These are phyloP conservation scores for Catotricha subobsoleta DNA, from an alignment of 2,888 invertebrate genomes.

Conservation along the genomic window DNA sequence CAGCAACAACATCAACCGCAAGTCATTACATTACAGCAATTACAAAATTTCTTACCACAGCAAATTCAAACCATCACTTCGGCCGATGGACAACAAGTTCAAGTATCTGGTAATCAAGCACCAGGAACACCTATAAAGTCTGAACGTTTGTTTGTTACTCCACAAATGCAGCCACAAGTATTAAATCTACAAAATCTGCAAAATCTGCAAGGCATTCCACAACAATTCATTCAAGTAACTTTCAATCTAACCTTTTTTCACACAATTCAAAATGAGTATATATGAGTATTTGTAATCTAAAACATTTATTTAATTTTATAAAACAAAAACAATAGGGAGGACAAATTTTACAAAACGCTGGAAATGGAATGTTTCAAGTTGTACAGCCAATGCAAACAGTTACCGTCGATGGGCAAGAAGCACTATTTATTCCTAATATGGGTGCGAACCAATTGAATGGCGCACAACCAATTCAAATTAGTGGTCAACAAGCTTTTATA, in stretches of 20 bases:
- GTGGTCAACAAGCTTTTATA: slow-evolving; percentile 35
- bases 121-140: slow-evolving; percentile 15
- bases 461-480: slow-evolving; percentile 39
- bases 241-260: neutral
- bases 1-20: slow-evolving; percentile 10
- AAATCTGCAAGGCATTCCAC: slow-evolving; percentile 16
- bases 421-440: slow-evolving; percentile 73
- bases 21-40: slow-evolving; percentile 15
- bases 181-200: slow-evolving; percentile 15
- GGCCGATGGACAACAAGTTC: slow-evolving; percentile 9
- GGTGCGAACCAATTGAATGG: slow-evolving; percentile 14
- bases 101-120: slow-evolving; percentile 10
- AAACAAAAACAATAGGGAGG: slow-evolving; percentile 12
- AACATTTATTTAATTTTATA: neutral
- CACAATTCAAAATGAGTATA: neutral
- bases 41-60: slow-evolving; percentile 15
- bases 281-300: neutral
- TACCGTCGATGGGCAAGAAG: slow-evolving; percentile 83
- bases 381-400: slow-evolving; percentile 78
- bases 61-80: slow-evolving; percentile 13
- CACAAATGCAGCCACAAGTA: slow-evolving; percentile 12
- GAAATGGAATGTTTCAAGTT: slow-evolving; percentile 28
- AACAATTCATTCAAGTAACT: slow-evolving; percentile 17
- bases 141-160: slow-evolving; percentile 10
- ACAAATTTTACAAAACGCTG: slow-evolving; percentile 16